Base-by-base conservation (phyloP, 2,113 vertebrate genomes). In the Oncorhynchus clarkii region DNA sequence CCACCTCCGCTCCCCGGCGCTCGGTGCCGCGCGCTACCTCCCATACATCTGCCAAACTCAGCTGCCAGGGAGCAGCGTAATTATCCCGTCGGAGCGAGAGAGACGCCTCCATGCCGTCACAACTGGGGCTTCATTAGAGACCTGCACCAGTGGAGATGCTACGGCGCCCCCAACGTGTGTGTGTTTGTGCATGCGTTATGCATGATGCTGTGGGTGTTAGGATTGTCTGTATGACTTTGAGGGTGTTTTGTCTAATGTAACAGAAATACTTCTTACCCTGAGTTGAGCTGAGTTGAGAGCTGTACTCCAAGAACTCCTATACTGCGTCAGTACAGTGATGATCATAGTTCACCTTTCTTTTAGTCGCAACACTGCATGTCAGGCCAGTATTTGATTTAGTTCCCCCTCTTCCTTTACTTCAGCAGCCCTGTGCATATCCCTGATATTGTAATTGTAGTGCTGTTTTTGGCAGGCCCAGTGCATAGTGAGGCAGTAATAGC, bases 101-200 rank as follows among this genome's bases (percentile, higher is more conserved):
- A 82, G 81, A 88, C 91, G 86, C 88, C 95, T 95, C 95, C 89
- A 95, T 94, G 94, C 94, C 95, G 93, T 96, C 96, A 95, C 96
- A 96, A 97, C 95, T 95, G 96, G 96, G 96, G 97, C 96, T 97
- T 98, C 96, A 97, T 99, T 99, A 99, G 96, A 89, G 96, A 95
- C 94, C 93, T 92, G 93, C 93, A 92, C 91, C 91, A 88, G 77
- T 87, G 81, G 51, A 54, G 51, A 54, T 18, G 51, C 51, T 54
- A 54, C 51, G 1, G 51, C 18, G 51, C 51, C 51, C 51, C 51
- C 51, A 74, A 79, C 80, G 79, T 59, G 54, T 76, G 72, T 45
- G 39, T 45, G 39, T 39, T 39, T 9, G 39, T 39, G 39, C n/a
- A 62, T 57, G 73, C 54, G 60, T 67, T 34, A 48, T 64, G 24